phyloP scores from a whole-genome alignment of 2,113 vertebrate species.

The Thryonomys swinderianus region DNA sequence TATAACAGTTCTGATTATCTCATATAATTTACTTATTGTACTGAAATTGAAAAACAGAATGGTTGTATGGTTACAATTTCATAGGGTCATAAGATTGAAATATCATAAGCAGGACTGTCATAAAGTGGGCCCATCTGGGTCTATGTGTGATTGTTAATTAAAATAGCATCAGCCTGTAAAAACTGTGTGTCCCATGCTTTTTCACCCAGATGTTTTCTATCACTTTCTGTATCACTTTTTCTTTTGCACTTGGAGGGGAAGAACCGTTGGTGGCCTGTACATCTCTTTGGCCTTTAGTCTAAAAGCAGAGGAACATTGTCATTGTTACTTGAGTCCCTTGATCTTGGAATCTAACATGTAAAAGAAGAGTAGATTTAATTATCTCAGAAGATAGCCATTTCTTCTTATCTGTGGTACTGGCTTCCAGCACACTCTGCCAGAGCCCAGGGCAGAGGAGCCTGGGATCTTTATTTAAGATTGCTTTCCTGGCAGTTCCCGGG shows the following conservation, averaged over 20 bases:
- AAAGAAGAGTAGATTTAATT: constrained; percentile 9
- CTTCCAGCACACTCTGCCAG: constrained; percentile 15
- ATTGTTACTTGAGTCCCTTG: neutral
- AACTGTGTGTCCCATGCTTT: neutral
- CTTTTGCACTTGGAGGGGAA: neutral
- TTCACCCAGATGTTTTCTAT: neutral
- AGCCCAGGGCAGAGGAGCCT: neutral
- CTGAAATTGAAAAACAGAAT: neutral
- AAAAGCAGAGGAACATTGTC: neutral
- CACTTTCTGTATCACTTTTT: neutral
- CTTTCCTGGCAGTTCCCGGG: neutral
- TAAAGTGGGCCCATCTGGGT: neutral
- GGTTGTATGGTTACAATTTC: neutral
- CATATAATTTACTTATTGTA: neutral
- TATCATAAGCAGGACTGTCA: neutral
- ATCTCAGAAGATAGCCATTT: neutral
- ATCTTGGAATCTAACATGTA: neutral
- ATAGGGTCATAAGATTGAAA: neutral
- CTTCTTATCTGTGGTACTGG: neutral
- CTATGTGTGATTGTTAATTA: neutral
- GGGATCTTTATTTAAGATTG: neutral
- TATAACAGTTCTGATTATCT: neutral
- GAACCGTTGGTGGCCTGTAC: neutral
- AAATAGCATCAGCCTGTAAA: neutral
- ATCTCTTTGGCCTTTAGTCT: neutral